Evolutionary conservation across 2,113 vertebrate species (phyloP), one percentile per base, ranked within the genome.

Genomic region (Oplegnathus fasciatus): DNA sequence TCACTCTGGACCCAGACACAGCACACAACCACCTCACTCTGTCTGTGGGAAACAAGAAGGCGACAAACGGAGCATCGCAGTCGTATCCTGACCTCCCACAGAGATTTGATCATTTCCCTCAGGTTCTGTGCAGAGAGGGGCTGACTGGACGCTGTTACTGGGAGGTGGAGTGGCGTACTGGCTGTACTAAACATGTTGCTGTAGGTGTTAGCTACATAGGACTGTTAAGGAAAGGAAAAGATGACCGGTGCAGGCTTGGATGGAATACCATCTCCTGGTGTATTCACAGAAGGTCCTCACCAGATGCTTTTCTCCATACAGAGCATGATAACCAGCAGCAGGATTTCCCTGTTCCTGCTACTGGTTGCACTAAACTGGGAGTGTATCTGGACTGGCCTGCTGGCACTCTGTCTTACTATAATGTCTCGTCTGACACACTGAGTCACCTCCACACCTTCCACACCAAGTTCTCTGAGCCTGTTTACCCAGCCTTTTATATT

Each of bases 241-340:
- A 1, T 10, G 1, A 61, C 7, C 2, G 9, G 3, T 30, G 30
- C 30, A 20, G 30, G 8, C 8, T 62, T 22, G 60, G 60, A 20
- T 3, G 9, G 1, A 62, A 34, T 22, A 3, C 3, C 8, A 24
- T 54, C 8, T 54, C 50, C 20, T 22, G 50, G 50, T 54, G 50
- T 54, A 4, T 54, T 22, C 20, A 54, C 50, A 48, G 46, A 6
- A 17, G 46, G 17, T 42, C 9, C 40, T 10, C 46, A 18, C 5
- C 20, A 52, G 6, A 24, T 20, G 40, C 40, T 8, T 3, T 1
- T 24, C 20, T 52, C 6, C 26, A n/a, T 57, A 10, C 24, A 54
- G 50, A 52, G 2, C 20, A 52, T 3, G 3, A 52, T 3, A 52
- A 24, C 0, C 0, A 9, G 50, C 0, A 1, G 1, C 22, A 10